Percentiles rank a stretch among this genome's conserved stretches.
phyloP scores from a whole-genome alignment of 1,140 invertebrate species.

The Drosophila kohkoa region DNA sequence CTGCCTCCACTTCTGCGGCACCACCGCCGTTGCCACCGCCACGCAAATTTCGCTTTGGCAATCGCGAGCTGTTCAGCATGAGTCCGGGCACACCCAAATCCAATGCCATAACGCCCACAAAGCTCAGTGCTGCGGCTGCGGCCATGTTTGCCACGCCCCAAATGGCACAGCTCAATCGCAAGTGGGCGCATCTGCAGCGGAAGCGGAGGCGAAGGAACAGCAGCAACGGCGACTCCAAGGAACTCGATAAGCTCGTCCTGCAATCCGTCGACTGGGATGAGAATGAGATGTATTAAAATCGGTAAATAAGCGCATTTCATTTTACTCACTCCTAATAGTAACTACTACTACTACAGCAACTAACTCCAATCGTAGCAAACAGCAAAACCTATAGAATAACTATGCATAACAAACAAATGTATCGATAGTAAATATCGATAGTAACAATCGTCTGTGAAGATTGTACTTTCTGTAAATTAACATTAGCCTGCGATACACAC shows the following conservation, averaged over 20 bases:
- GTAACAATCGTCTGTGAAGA: constrained; percentile 24
- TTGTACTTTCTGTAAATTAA: constrained; percentile 54
- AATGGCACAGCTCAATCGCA: constrained; percentile 79
- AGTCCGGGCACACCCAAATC: constrained; percentile 69
- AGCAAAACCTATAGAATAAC: background rate
- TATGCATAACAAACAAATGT: constrained; percentile 4
- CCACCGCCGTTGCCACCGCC: constrained; percentile 70
- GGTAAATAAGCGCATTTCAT: background rate
- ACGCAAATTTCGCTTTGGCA: constrained; percentile 76
- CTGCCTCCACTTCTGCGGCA: constrained; percentile 8
- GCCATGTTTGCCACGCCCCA: constrained; percentile 76
- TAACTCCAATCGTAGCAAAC: constrained; percentile 2
- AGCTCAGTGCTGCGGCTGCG: constrained; percentile 75
- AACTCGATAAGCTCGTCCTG: constrained; percentile 81
- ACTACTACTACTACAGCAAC: too few relatives aligned
- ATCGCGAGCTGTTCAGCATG: constrained; percentile 78
- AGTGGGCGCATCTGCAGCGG: constrained; percentile 78
- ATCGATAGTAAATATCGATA: constrained; percentile 14
- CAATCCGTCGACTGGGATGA: constrained; percentile 84
- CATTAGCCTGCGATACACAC: constrained; percentile 55
- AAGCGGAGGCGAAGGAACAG: constrained; percentile 77
- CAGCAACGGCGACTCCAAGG: constrained; percentile 82
- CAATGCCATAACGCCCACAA: constrained; percentile 78
- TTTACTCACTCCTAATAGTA: background rate
- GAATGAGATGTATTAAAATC: constrained; percentile 81